Conservation (phyloP, 2,113 vertebrate genomes). For the Tetrax tetrax region DNA sequence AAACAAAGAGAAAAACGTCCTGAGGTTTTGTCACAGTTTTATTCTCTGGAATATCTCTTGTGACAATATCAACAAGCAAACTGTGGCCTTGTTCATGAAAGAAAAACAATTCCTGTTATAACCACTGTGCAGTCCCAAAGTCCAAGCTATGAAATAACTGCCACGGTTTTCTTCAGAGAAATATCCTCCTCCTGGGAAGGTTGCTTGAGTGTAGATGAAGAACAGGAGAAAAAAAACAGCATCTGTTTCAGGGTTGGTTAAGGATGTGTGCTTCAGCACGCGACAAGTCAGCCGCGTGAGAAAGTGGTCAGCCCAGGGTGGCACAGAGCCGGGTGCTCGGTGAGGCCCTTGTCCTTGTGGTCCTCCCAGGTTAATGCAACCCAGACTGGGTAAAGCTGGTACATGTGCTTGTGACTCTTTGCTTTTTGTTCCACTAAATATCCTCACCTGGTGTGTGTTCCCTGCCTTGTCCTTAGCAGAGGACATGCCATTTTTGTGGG, state of each 20-base stretch:
- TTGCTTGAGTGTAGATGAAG: neutral
- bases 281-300: accelerated
- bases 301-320: neutral
- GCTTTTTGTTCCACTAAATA: neutral
- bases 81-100: slow-evolving; percentile 16
- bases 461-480: neutral
- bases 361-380: neutral
- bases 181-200: neutral
- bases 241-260: neutral
- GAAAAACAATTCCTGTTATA: neutral
- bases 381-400: neutral
- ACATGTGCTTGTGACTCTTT: neutral
- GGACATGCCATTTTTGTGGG: neutral
- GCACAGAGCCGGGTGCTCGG: neutral
- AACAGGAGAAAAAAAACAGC: neutral
- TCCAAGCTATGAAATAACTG: neutral
- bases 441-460: neutral
- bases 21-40: neutral
- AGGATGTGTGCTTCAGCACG: neutral
- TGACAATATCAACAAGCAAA: neutral
- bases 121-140: neutral
- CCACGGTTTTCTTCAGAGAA: neutral
- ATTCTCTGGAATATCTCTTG: neutral
- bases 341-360: neutral
- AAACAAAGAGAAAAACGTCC: neutral